phyloP scores from a whole-genome alignment of 2,888 invertebrate species.

The Mamestra brassicae region DNA sequence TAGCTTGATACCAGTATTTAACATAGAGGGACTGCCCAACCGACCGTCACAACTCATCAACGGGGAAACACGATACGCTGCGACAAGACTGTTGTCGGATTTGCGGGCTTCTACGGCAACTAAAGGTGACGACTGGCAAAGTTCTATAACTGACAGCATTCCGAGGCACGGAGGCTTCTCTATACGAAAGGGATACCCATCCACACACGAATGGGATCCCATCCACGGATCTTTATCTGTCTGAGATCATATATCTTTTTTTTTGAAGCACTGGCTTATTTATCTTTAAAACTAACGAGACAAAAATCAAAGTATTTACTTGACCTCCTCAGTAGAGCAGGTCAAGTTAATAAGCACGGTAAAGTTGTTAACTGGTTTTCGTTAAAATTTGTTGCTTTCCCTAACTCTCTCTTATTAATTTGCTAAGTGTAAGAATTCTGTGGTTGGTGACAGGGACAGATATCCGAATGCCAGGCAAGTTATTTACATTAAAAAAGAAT shows the following conservation, averaged over 20 bases:
- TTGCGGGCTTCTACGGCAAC: neutral
- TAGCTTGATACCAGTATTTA: too few species aligned
- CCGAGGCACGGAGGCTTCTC: too few species aligned
- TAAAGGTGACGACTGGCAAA: neutral
- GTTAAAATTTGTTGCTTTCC: slow-evolving; percentile 54
- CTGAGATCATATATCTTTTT: neutral
- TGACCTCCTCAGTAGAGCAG: slow-evolving; percentile 50
- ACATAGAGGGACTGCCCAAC: too few species aligned
- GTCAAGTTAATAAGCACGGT: slow-evolving; percentile 49
- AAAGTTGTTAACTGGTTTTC: slow-evolving; percentile 54
- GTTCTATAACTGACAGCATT: too few species aligned
- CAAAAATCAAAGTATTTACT: slow-evolving; percentile 6
- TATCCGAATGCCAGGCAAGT: neutral
- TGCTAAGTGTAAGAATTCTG: slow-evolving; percentile 5
- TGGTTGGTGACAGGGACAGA: neutral
- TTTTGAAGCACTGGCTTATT: slow-evolving; percentile 7
- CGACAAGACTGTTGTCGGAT: neutral
- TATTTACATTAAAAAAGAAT: slow-evolving; percentile 19
- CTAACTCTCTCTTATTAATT: slow-evolving; percentile 53
- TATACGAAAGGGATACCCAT: too few species aligned
- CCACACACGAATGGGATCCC: too few species aligned
- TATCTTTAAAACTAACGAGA: neutral
- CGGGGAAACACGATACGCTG: too few species aligned
- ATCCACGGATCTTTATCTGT: neutral
- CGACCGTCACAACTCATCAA: too few species aligned